Evolutionary conservation across 2,797 vertebrate genomes (phyloP).

Genomic region (Cacajao melanocephalus): DNA sequence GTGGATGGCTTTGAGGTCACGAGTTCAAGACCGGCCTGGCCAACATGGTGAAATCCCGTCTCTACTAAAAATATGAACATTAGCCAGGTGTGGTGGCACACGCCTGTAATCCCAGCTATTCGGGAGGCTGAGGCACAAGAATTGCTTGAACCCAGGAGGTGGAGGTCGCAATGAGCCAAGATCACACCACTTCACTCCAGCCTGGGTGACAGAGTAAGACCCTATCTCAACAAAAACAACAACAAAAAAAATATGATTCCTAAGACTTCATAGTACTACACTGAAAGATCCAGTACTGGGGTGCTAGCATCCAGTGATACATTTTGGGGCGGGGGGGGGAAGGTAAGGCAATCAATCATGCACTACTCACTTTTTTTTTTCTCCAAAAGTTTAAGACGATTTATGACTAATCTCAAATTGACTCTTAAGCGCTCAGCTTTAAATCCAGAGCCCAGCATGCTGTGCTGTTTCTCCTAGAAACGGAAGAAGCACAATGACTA

Average conservation of each 20-base stretch:
- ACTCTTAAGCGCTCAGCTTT: conserved; percentile 96
- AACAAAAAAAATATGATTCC: not conserved
- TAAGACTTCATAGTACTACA: not conserved
- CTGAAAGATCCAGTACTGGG: not conserved
- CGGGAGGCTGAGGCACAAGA: not conserved
- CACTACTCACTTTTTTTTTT: conserved; percentile 98
- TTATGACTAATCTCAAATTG: conserved; percentile 97
- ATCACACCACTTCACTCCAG: not conserved
- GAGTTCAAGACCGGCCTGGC: not conserved
- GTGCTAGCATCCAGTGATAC: not conserved
- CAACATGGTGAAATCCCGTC: not conserved
- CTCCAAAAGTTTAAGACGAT: conserved; percentile 96
- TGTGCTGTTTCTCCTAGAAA: conserved; percentile 70
- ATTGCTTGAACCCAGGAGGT: not conserved
- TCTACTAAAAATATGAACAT: not conserved
- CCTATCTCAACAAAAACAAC: not conserved
- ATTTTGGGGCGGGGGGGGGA: not conserved
- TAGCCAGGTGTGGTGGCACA: not conserved
- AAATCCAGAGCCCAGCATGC: conserved; percentile 95
- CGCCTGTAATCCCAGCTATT: not conserved
- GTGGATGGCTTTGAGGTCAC: not conserved
- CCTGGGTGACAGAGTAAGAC: not conserved
- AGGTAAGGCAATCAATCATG: not conserved
- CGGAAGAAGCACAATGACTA: not conserved
- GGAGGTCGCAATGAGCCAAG: not conserved